Base-by-base conservation (phyloP, 1,140 invertebrate species). In the Trachymyrmex septentrionalis region DNA sequence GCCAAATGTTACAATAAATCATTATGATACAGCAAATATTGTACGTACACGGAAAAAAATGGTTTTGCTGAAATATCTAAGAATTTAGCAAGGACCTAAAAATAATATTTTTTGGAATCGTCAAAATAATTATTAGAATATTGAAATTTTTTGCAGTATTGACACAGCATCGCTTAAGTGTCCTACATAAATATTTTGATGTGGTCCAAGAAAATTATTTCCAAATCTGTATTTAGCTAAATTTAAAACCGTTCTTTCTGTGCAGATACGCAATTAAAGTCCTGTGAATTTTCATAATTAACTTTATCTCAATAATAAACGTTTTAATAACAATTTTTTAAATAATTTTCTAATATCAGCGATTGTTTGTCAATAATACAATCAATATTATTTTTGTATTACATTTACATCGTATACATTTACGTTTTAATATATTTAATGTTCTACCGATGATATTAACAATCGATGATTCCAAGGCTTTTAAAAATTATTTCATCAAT, bases 371-470 rank as follows among this genome's bases (percentile, higher is more conserved):
- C 27, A 30, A 64, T 63, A 63, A 3, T 30, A 63, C 24, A 64
- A 30, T 64, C 57, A 21, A 24, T 64, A 64, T 64, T 64, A 64
- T 63, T 63, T 14, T 63, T 63, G 6, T 19, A 63, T 64, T 19
- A 64, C 0, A 64, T 64, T 30, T 30, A 5, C 34, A 64, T 30
- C 7, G 19, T 30, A 30, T 19, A 64, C 24, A 64, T 30, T 19
- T 30, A 63, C 30, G 19, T 19, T 30, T 64, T 30, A 19, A 64
- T 64, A 9, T 64, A 64, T 64, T 24, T 64, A 64, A 64, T 21
- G 9, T 64, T 64, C 30, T 48, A 30, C 16, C 30, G 1, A 63
- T 63, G 1, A 27, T 30, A 24, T 48, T 69, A 48, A 48, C n/a
- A 14, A 38, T 59, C 7, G 14, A 59, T 10, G 12, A 48, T 24